These are phyloP conservation scores for Galendromus occidentalis DNA, from an alignment of 1,140 invertebrate species.

Conservation along the genomic window DNA sequence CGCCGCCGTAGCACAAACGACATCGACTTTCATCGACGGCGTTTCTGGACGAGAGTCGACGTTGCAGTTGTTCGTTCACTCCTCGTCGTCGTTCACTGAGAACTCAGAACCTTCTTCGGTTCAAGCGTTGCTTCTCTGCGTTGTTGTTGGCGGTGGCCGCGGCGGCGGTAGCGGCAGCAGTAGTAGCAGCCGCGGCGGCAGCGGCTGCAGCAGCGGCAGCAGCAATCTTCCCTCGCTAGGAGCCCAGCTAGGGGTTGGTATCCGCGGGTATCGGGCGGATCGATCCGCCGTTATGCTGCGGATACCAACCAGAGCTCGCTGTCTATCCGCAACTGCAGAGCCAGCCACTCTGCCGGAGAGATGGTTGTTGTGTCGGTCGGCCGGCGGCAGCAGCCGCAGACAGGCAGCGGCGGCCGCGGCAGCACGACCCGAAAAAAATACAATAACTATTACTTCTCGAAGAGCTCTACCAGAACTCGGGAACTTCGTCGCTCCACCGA, in stretches of 20 bases:
- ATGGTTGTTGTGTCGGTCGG: background rate
- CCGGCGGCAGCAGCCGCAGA: background rate
- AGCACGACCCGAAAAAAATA: background rate
- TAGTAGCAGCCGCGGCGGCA: background rate
- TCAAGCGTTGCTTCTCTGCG: too few species aligned
- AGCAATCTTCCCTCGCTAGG: slow-evolving; percentile 10
- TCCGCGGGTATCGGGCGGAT: slow-evolving; percentile 9
- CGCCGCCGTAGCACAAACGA: too few species aligned
- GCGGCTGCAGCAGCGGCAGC: background rate
- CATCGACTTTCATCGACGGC: too few species aligned
- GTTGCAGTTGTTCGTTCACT: too few species aligned
- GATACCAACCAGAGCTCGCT: slow-evolving; percentile 10
- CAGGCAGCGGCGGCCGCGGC: background rate
- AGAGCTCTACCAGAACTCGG: too few species aligned
- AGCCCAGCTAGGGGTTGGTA: slow-evolving; percentile 9
- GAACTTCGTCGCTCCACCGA: too few species aligned
- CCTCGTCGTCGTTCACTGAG: too few species aligned
- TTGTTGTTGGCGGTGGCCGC: background rate
- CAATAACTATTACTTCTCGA: too few species aligned
- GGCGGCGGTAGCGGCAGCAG: background rate
- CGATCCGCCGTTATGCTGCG: background rate
- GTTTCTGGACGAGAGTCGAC: too few species aligned
- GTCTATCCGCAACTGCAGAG: background rate
- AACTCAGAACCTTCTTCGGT: too few species aligned
- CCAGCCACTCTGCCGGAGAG: background rate